Percentiles rank a stretch among this genome's conserved stretches.
Evolutionary conservation across 1,140 invertebrate genomes (phyloP).

Genomic region (Penaeus japonicus): DNA sequence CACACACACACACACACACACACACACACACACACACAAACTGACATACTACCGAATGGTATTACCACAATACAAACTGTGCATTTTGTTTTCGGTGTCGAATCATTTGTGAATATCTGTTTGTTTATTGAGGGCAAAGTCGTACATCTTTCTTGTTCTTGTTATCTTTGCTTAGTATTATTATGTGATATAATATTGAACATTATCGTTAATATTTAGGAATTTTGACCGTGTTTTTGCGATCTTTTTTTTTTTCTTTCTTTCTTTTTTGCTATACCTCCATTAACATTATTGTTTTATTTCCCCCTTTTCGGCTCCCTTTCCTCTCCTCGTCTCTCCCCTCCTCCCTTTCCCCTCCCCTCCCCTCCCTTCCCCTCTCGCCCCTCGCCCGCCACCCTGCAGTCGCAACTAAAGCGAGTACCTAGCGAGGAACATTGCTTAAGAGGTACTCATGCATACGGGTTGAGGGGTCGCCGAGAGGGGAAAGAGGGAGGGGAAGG

Average conservation of each 20-base stretch:
- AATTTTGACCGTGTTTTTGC: background rate
- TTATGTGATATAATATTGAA: too few species aligned
- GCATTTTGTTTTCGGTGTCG: background rate
- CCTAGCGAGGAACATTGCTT: too few species aligned
- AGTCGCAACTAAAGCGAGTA: too few species aligned
- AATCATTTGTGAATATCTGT: background rate
- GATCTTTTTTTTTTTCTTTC: background rate
- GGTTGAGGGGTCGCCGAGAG: too few species aligned
- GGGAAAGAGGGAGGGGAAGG: too few species aligned
- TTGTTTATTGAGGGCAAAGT: background rate
- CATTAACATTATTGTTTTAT: background rate
- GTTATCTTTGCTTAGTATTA: too few species aligned
- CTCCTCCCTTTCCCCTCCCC: background rate
- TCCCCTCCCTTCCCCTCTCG: background rate
- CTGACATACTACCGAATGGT: background rate
- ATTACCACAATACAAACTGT: too few species aligned
- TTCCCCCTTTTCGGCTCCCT: background rate
- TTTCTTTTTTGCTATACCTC: background rate
- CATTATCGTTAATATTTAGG: too few species aligned
- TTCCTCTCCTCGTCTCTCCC: background rate
- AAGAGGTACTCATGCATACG: too few species aligned
- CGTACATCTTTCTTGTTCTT: too few species aligned
- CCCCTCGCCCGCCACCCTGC: background rate
- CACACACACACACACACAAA: slow-evolving; percentile 64
- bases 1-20: slow-evolving; percentile 1